These are phyloP conservation scores for Orbicella faveolata DNA, from an alignment of 64 coral and sea anemone species.

Conservation along the genomic window DNA sequence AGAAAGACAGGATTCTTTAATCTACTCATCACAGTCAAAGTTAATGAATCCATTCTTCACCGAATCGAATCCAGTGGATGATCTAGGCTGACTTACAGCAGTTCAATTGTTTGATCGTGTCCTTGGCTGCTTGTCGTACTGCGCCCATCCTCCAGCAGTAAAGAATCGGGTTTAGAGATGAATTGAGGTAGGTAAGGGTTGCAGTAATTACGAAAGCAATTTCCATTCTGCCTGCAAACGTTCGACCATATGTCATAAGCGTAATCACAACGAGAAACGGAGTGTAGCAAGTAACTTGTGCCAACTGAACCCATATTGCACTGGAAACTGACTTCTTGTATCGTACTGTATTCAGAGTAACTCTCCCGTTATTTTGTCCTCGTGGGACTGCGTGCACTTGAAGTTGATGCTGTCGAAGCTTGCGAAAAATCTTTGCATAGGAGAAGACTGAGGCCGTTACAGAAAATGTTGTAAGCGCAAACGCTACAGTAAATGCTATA, in stretches of 20 bases:
- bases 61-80: no score
- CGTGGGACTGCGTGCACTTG: background rate
- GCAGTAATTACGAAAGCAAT: background rate
- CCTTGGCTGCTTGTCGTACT: no score
- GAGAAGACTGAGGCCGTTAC: background rate
- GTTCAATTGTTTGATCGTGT: no score
- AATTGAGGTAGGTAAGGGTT: background rate
- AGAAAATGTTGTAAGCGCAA: background rate
- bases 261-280: background rate
- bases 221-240: background rate
- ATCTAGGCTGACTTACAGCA: background rate
- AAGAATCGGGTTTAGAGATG: no score
- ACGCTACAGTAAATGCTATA: background rate
- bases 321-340: background rate
- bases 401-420: background rate
- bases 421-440: background rate
- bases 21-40: no score
- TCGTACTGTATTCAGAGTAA: background rate
- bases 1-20: no score
- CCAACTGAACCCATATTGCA: background rate
- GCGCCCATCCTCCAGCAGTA: no score
- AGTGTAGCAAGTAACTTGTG: background rate
- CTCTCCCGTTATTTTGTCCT: background rate
- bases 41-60: no score
- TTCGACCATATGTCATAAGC: background rate